Evolutionary conservation across 2,797 vertebrate genomes (phyloP).

Genomic region (Pipistrellus pygmaeus): DNA sequence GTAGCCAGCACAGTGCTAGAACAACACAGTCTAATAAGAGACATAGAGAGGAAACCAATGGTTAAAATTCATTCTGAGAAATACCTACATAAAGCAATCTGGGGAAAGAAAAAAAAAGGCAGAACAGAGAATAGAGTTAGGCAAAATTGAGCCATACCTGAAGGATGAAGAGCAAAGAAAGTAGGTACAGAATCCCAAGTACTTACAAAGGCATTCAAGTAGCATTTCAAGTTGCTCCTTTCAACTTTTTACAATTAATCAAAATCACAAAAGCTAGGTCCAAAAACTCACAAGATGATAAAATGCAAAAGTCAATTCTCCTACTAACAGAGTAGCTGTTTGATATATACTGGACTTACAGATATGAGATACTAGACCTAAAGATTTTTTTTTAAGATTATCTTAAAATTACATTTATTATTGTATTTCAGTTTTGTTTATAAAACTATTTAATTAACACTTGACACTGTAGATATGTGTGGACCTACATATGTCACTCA

Average conservation of each 20-base stretch:
- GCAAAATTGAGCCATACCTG: not conserved
- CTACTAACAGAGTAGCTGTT: not conserved
- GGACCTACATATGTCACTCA: not conserved
- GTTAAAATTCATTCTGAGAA: not conserved
- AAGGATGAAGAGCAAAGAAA: not conserved
- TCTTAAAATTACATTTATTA: slow-evolving; percentile 22
- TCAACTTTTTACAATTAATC: slow-evolving; percentile 1
- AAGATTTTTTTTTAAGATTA: not conserved
- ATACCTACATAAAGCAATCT: not conserved
- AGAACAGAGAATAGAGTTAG: not conserved
- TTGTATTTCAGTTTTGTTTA: not conserved
- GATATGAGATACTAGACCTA: not conserved
- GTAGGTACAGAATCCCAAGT: not conserved
- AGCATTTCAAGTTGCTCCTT: not conserved
- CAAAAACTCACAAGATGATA: not conserved
- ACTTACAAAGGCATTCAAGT: not conserved
- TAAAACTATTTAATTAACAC: not conserved
- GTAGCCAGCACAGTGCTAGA: not conserved
- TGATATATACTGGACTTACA: not conserved
- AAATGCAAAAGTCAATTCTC: not conserved
- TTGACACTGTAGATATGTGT: too few relatives aligned
- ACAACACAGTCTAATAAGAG: not conserved
- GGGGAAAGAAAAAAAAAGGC: not conserved
- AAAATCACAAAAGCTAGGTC: slow-evolving; percentile 17
- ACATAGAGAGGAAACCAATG: not conserved